Percentiles rank a stretch among this genome's conserved stretches.
phyloP scores from a whole-genome alignment of 2,888 invertebrate species.

The Calliphora vomitoria region DNA sequence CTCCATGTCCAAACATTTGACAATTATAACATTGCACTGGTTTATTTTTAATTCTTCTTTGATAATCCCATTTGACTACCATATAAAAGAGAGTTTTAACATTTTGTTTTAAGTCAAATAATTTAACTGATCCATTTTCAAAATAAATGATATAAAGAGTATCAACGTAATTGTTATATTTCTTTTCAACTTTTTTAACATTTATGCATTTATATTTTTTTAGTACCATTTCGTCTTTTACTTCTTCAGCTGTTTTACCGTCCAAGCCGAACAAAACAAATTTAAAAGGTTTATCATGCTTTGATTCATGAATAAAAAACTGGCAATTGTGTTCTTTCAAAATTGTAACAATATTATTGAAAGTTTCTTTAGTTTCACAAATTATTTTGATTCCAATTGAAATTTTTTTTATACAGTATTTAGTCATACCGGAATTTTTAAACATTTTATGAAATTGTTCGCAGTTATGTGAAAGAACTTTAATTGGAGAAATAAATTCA shows the following conservation, averaged over 20 bases:
- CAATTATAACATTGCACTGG: constrained; percentile 65
- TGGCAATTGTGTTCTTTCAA: too few relatives aligned
- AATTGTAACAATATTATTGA: too few relatives aligned
- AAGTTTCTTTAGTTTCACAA: constrained; percentile 46
- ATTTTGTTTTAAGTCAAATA: constrained; percentile 43
- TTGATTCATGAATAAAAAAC: too few relatives aligned
- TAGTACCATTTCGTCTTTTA: constrained; percentile 55
- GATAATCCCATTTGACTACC: constrained; percentile 55
- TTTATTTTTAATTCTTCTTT: constrained; percentile 64
- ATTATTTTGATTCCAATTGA: constrained; percentile 69
- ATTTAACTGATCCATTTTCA: constrained; percentile 32
- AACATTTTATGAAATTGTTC: constrained; percentile 9
- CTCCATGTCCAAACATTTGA: constrained; percentile 68
- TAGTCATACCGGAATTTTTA: constrained; percentile 7
- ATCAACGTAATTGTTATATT: constrained; percentile 49
- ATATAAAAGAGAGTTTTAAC: constrained; percentile 61
- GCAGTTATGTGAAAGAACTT: constrained; percentile 14
- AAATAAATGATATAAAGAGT: constrained; percentile 56
- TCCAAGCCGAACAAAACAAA: constrained; percentile 57
- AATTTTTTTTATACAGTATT: not conserved
- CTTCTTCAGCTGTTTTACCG: constrained; percentile 24
- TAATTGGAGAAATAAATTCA: constrained; percentile 29
- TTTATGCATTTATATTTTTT: constrained; percentile 65
- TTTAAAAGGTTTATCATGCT: too few relatives aligned
- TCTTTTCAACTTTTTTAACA: constrained; percentile 57